A percentile compares a stretch with the other conserved stretches of the same genome.
Evolutionary conservation across 2,888 invertebrate genomes (phyloP).

Genomic region (Cephus spinipes): DNA sequence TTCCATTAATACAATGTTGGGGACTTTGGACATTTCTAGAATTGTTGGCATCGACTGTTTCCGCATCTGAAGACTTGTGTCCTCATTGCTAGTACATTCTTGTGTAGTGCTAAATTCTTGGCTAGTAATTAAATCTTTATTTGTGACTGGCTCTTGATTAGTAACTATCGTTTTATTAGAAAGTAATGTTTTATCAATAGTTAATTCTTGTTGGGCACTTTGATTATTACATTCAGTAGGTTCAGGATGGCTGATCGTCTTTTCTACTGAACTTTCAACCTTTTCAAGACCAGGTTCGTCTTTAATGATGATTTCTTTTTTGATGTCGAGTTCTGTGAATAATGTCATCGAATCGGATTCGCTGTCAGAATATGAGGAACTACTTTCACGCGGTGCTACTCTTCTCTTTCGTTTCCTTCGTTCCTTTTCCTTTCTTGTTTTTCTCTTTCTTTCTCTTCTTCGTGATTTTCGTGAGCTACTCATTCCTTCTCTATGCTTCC

Average conservation of each 20-base stretch:
- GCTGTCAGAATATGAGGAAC: background rate
- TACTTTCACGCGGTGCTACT: constrained; percentile 3
- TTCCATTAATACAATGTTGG: background rate
- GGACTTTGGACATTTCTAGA: background rate
- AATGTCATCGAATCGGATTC: constrained; percentile 27
- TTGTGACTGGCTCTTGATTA: background rate
- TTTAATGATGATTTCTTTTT: constrained; percentile 39
- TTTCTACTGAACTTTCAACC: background rate
- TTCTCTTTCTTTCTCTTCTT: constrained; percentile 35
- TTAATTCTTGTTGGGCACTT: background rate
- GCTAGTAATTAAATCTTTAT: background rate
- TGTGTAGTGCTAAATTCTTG: background rate
- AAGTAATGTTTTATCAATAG: background rate
- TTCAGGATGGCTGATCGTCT: background rate
- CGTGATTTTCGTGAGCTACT: constrained; percentile 28
- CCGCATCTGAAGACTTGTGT: background rate
- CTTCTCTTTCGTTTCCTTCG: constrained; percentile 26
- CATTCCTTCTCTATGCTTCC: constrained; percentile 46
- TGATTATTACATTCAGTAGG: background rate
- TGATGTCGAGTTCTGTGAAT: constrained; percentile 50
- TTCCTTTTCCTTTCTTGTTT: constrained; percentile 38
- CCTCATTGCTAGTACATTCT: background rate
- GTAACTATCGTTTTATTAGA: background rate
- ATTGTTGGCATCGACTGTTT: background rate
- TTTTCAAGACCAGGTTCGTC: constrained; percentile 28